Evolutionary conservation across 2,888 invertebrate species (phyloP), one percentile per base, ranked within the genome.

Genomic region (Nymphalis c-album): DNA sequence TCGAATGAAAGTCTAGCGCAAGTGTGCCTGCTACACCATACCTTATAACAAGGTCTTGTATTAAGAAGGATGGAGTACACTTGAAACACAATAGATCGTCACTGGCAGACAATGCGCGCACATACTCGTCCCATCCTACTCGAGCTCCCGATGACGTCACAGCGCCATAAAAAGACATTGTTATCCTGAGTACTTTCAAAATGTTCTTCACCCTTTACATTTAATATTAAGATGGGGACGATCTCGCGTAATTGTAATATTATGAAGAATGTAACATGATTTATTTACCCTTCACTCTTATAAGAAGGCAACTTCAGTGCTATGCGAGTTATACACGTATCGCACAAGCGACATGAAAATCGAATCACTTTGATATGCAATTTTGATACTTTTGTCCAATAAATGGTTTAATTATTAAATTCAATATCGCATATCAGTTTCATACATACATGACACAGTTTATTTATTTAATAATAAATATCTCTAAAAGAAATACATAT

Each of bases 31-130:
- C 62, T 62, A 40, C 57, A 51, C 46, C 51, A 50, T 67, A 70
- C 64, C 67, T 53, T 63, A 66, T 69, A 70, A 65, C 71, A 71
- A 70, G 67, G 59, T 69, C 67, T 59, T 45, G 51, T 73, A 71
- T 72, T 70, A 71, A 72, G 69, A 68, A 63, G 67, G 60, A 69
- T 74, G 64, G 68, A 78, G 77, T 57, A 71, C 71, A 74, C 79
- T 81, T 69, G 74, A 71, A 74, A 75, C 77, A 86, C 85, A 85
- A 86, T 85, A 80, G 81, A 75, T 81, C 80, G 82, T 79, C 83
- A 78, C 78, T 71, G 64, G 74, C 73, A 75, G 71, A 78, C 79
- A 78, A 77, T 75, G 73, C 72, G 62, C 67, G 58, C 61, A 67
- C 64, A 67, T 51, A 64, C 67, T 64, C 55, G 55, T 67, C 63